Evolutionary conservation across 2,113 vertebrate species (phyloP).

Genomic region (Illadopsis cleaveri): DNA sequence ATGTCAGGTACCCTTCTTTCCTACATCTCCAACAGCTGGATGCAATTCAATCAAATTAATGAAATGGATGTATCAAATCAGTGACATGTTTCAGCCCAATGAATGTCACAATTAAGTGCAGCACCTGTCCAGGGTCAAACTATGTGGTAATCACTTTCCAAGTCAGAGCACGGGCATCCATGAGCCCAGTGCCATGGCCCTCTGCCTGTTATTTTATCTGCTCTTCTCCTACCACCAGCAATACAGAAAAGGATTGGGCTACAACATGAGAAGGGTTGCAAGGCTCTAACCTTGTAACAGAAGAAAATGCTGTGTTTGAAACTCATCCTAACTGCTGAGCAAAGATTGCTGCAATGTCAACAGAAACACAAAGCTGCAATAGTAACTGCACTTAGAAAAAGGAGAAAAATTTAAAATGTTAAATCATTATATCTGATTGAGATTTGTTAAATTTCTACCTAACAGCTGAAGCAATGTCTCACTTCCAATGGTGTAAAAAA

Average conservation of each 20-base stretch:
- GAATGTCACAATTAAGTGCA: conserved; percentile 26
- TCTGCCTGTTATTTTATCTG: background rate
- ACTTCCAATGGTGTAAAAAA: background rate
- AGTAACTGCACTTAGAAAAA: background rate
- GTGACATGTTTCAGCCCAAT: conserved; percentile 36
- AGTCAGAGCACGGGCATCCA: background rate
- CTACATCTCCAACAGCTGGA: background rate
- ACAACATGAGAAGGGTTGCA: background rate
- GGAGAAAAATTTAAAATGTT: background rate
- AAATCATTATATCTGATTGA: background rate
- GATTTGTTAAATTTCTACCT: background rate
- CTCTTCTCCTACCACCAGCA: background rate
- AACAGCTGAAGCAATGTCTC: background rate
- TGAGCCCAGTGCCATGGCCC: background rate
- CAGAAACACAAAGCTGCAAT: background rate
- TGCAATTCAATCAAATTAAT: conserved; percentile 48
- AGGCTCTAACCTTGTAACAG: background rate
- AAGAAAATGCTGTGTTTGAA: background rate
- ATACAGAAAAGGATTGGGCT: background rate
- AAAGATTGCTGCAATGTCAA: background rate
- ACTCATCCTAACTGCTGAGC: background rate
- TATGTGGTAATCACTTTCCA: background rate
- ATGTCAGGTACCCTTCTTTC: conserved; percentile 25
- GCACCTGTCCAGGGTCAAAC: background rate
- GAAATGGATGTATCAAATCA: conserved; percentile 48